Evolutionary conservation across 2,888 invertebrate genomes (phyloP), one percentile per base, ranked within the genome.

Genomic region (Phyto melanocephala): DNA sequence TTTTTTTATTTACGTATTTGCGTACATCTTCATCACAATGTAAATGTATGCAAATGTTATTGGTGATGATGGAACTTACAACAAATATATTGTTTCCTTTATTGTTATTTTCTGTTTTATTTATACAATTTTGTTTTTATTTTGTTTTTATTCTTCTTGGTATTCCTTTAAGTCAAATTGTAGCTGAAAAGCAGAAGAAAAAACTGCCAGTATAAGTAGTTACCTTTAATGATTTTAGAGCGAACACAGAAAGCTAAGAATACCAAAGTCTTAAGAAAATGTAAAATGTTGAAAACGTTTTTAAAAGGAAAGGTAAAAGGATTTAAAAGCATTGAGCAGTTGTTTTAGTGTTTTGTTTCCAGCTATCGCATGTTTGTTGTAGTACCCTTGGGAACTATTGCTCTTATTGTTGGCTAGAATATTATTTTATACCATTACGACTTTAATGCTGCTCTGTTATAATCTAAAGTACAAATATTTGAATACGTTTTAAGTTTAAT

Each of bases 331-430:
- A 81, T 86, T 87, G 86, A 86, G 88, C 87, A 86, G 87, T 87
- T 87, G 60, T 17, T 35, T 45, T 72, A 58, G n/a, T 35, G 7
- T 37, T 60, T 24, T 58, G 22, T 45, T 28, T 65, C 35, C 24
- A 35, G n/a, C 15, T 45, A 33, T 65, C 10, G 33, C 62, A 42
- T 50, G 22, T 7, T 70, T 79, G 63, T 79, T 68, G 72, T 86
- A 74, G 60, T 62, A 87, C 89, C 87, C 88, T 71, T 81, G 88
- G 87, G 89, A 87, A 88, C 89, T 87, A 89, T 89, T 89, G 88
- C 87, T 87, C 86, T 88, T 88, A 89, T 87, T 86, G 87, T 75
- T 88, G 87, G 85, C 85, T 86, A 86, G 86, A 87, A 87, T 85
- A 87, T 87, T 87, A 78, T 56, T 63, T 54, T 40, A 35, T 50